These are phyloP conservation scores for Drosophila lacteicornis DNA, from an alignment of 1,140 invertebrate genomes.

Conservation along the genomic window DNA sequence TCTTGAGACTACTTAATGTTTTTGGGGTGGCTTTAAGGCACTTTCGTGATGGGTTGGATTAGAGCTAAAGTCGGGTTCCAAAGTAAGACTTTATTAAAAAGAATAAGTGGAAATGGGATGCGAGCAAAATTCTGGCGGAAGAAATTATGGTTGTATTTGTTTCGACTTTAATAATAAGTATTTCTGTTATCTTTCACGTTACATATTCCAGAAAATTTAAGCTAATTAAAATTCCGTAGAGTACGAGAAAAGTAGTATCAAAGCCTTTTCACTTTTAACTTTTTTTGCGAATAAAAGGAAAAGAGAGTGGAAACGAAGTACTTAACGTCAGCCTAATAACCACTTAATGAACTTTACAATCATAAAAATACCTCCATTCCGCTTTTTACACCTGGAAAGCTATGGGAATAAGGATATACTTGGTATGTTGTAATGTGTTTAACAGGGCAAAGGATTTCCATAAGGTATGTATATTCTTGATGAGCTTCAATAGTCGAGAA, in stretches of 20 bases:
- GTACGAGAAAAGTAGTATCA: not conserved
- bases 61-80: slow-evolving; percentile 21
- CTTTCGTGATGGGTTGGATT: slow-evolving; percentile 2
- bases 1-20: slow-evolving; percentile 39
- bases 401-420: not conserved
- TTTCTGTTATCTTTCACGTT: not conserved
- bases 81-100: not conserved
- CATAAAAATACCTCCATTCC: slow-evolving; percentile 33
- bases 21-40: slow-evolving; percentile 32
- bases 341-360: slow-evolving; percentile 55
- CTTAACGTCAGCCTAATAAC: slow-evolving; percentile 53
- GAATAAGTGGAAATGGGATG: too few relatives aligned
- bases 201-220: not conserved
- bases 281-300: not conserved
- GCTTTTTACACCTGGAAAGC: not conserved
- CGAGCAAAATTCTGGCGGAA: not conserved
- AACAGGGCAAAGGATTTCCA: not conserved
- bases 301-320: slow-evolving; percentile 26
- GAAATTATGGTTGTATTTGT: too few relatives aligned
- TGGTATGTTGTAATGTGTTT: not conserved
- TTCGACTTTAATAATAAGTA: not conserved
- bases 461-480: not conserved
- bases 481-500: too few relatives aligned
- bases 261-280: slow-evolving; percentile 16
- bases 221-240: not conserved